phyloP scores from a whole-genome alignment of 2,888 invertebrate genomes.

The Fragum fragum region DNA sequence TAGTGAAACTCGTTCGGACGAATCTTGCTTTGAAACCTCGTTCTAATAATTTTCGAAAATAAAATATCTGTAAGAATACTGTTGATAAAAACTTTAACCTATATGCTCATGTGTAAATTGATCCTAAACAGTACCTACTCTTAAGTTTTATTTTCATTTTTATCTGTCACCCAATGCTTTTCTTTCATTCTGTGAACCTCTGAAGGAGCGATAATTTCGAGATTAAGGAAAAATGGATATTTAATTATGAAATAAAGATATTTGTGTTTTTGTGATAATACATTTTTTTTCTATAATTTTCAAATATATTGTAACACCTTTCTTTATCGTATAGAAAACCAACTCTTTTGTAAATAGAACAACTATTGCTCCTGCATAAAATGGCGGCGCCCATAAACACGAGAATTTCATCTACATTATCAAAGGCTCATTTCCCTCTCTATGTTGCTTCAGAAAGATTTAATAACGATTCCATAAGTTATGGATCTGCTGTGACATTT shows the following conservation, averaged over 20 bases:
- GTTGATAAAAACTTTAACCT: too few species aligned
- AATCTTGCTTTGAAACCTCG: too few species aligned
- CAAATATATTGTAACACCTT: too few species aligned
- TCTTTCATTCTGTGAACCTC: neutral
- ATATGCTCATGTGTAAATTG: too few species aligned
- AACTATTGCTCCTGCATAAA: neutral
- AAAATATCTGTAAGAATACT: too few species aligned
- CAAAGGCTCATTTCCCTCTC: neutral
- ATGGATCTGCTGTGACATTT: neutral
- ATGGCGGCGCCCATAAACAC: conserved; percentile 2
- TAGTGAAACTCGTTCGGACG: too few species aligned
- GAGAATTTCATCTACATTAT: neutral
- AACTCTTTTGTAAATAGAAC: too few species aligned
- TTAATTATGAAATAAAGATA: too few species aligned
- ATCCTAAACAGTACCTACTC: neutral
- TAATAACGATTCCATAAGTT: neutral
- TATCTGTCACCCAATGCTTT: neutral
- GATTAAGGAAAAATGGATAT: neutral
- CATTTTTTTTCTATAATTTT: too few species aligned
- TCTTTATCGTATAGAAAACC: too few species aligned
- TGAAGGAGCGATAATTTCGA: neutral
- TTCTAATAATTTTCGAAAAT: too few species aligned
- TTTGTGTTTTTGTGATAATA: too few species aligned
- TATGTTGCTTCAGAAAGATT: neutral
- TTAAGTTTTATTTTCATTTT: neutral